A percentile compares a stretch with the other conserved stretches of the same genome.
These are phyloP conservation scores for Craseonycteris thonglongyai DNA, from an alignment of 2,113 vertebrate species.

Conservation along the genomic window DNA sequence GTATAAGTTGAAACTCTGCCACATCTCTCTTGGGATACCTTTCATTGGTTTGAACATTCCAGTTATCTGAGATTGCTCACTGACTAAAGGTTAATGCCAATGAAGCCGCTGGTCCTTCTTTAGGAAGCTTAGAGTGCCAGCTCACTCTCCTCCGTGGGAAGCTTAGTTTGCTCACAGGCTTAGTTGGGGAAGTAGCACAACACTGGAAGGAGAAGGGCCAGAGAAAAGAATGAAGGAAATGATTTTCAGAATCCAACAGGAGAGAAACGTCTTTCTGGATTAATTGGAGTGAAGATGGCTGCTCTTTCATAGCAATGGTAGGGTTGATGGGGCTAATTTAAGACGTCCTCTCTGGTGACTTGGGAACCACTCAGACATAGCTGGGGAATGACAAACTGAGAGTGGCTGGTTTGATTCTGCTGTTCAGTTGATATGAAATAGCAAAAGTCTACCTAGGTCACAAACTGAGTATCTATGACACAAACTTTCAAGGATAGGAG, in stretches of 20 bases:
- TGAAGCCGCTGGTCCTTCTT: not conserved
- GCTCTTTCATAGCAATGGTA: conserved; percentile 21
- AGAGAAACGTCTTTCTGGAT: conserved; percentile 48
- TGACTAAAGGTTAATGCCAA: not conserved
- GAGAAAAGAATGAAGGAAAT: conserved; percentile 20
- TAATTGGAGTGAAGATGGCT: conserved; percentile 53
- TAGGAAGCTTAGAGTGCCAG: not conserved
- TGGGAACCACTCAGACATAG: conserved; percentile 60
- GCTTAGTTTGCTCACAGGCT: not conserved
- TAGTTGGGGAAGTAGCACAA: not conserved
- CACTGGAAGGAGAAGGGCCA: not conserved
- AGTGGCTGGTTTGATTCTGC: conserved; percentile 55
- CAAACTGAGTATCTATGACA: conserved; percentile 28
- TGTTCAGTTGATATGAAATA: conserved; percentile 60
- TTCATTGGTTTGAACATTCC: not conserved
- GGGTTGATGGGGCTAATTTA: conserved; percentile 16
- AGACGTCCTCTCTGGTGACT: conserved; percentile 53
- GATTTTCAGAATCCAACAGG: conserved; percentile 23
- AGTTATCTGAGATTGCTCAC: conserved; percentile 1
- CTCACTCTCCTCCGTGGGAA: not conserved
- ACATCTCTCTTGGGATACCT: not conserved
- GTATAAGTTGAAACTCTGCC: not conserved
- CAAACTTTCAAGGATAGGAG: conserved; percentile 16
- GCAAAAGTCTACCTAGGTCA: conserved; percentile 59
- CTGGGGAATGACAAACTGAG: conserved; percentile 71